Evolutionary conservation across 1,140 invertebrate species (phyloP).

Genomic region (Chlorops oryzae): DNA sequence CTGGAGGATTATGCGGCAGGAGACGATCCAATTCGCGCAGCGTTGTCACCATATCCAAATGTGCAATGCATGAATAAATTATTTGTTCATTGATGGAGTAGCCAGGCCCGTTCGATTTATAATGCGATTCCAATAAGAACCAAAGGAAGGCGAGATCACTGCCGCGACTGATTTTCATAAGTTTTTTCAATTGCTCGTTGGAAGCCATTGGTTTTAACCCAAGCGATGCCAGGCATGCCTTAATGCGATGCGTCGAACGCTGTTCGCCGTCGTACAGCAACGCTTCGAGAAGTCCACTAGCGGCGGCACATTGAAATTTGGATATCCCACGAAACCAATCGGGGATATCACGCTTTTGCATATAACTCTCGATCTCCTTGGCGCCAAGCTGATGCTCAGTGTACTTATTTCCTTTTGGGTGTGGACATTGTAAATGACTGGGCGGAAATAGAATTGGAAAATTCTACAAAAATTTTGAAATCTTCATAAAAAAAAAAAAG

Average conservation of each 20-base stretch:
- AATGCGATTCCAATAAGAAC: conserved; percentile 37
- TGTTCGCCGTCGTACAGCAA: conserved; percentile 40
- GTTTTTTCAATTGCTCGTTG: conserved; percentile 19
- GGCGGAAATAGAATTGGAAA: too few species aligned
- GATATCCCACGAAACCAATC: conserved; percentile 37
- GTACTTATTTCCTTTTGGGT: too few species aligned
- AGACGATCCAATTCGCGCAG: conserved; percentile 24
- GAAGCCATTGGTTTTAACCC: conserved; percentile 28
- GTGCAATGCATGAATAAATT: conserved; percentile 28
- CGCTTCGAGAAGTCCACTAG: conserved; percentile 16
- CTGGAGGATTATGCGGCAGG: too few species aligned
- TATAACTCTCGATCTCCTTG: background rate
- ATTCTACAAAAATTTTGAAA: too few species aligned
- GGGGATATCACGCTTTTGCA: conserved; percentile 22
- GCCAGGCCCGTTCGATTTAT: conserved; percentile 13
- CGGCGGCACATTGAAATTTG: conserved; percentile 19
- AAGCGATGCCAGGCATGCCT: conserved; percentile 15
- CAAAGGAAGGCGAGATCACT: conserved; percentile 41
- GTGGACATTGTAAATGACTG: too few species aligned
- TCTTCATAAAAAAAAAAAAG: too few species aligned
- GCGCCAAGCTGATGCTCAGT: too few species aligned
- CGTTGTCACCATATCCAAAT: conserved; percentile 27
- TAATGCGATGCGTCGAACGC: conserved; percentile 23
- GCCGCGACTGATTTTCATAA: conserved; percentile 34
- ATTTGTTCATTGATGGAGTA: conserved; percentile 33